Percentiles rank a stretch among this genome's conserved stretches.
These are phyloP conservation scores for Drosophila stalkeri DNA, from an alignment of 2,888 invertebrate genomes.

Conservation along the genomic window DNA sequence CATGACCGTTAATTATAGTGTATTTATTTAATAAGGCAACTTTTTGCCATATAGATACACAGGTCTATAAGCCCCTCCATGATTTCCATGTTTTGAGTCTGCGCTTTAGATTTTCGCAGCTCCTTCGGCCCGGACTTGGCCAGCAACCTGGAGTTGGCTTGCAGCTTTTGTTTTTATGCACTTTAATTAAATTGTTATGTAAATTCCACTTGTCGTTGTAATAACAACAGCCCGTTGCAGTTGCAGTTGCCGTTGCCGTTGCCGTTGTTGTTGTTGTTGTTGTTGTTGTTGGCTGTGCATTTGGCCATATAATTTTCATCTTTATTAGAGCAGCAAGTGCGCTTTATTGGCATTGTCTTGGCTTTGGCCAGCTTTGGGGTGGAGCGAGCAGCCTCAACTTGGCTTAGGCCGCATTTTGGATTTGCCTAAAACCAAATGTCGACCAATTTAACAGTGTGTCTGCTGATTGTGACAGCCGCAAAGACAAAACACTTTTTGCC, in stretches of 20 bases:
- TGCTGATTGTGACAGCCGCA: constrained; percentile 24
- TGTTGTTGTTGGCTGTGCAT: constrained; percentile 22
- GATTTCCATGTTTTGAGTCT: constrained; percentile 27
- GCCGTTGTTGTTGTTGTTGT: constrained; percentile 13
- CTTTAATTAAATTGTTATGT: constrained; percentile 81
- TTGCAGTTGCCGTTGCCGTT: constrained; percentile 6
- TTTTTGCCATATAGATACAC: constrained; percentile 32
- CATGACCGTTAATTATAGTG: constrained; percentile 67
- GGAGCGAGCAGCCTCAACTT: constrained; percentile 18
- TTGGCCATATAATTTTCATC: constrained; percentile 67
- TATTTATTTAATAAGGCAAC: constrained; percentile 70
- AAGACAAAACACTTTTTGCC: constrained; percentile 15
- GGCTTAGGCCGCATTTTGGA: constrained; percentile 18
- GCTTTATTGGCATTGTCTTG: constrained; percentile 47
- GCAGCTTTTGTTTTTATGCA: constrained; percentile 36
- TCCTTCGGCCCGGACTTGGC: constrained; percentile 50
- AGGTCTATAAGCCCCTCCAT: constrained; percentile 9
- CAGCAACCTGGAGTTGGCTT: constrained; percentile 15
- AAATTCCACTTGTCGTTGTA: constrained; percentile 75
- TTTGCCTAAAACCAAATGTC: constrained; percentile 28
- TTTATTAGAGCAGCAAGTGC: constrained; percentile 73
- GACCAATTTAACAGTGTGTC: constrained; percentile 24
- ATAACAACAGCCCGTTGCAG: constrained; percentile 37
- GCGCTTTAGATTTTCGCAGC: constrained; percentile 71
- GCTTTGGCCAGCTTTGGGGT: constrained; percentile 9